Evolutionary conservation across 2,888 invertebrate species (phyloP).

Genomic region (Athalia rosae): DNA sequence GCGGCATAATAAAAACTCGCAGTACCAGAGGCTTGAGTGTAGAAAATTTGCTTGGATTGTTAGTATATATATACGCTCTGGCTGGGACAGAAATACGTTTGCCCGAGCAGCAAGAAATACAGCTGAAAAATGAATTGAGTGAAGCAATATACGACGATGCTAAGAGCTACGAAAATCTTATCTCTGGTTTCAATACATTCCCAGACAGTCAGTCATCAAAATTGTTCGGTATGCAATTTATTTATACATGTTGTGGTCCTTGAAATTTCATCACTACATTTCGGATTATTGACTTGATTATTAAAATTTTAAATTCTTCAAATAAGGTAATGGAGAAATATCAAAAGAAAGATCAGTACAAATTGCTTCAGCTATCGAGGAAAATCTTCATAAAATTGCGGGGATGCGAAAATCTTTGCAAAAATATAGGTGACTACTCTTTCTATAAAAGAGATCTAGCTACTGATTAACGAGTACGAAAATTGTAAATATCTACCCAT

Average conservation of each 20-base stretch:
- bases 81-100: conserved; percentile 78
- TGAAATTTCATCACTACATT: background rate
- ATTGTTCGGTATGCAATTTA: conserved; percentile 20
- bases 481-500: conserved; percentile 68
- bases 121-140: conserved; percentile 74
- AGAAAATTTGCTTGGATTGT: conserved; percentile 77
- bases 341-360: conserved; percentile 67
- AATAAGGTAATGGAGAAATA: conserved; percentile 42
- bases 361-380: conserved; percentile 66
- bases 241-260: background rate
- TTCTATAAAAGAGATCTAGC: background rate
- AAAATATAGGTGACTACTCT: conserved; percentile 70
- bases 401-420: conserved; percentile 69
- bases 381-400: conserved; percentile 71
- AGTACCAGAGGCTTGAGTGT: conserved; percentile 75
- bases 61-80: conserved; percentile 79
- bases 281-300: background rate
- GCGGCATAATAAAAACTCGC: conserved; percentile 77
- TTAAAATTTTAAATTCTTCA: background rate
- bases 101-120: conserved; percentile 75
- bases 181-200: conserved; percentile 59
- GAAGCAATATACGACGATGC: conserved; percentile 79
- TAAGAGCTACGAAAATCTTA: conserved; percentile 63
- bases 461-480: background rate
- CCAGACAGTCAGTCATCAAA: conserved; percentile 60